These are phyloP conservation scores for Lucinisca nassula DNA, from an alignment of 2,888 invertebrate genomes.

Conservation along the genomic window DNA sequence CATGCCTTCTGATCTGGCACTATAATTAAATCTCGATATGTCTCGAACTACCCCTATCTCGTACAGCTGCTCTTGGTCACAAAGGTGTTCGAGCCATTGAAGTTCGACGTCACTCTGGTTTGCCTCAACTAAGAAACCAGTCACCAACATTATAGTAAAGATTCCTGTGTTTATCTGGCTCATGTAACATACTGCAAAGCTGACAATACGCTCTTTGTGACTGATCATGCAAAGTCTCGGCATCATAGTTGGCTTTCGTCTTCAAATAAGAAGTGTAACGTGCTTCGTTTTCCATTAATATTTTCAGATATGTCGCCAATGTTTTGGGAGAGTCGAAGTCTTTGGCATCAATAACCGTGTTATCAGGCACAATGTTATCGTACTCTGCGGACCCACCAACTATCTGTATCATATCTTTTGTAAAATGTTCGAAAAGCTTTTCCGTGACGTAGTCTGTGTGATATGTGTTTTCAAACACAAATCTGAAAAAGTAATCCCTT, in stretches of 20 bases:
- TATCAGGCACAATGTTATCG: background rate
- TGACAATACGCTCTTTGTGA: conserved; percentile 36
- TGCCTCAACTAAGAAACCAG: conserved; percentile 21
- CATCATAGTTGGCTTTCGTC: background rate
- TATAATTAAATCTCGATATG: too few relatives aligned
- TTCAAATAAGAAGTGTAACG: background rate
- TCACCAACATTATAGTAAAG: conserved; percentile 27
- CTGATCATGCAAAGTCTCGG: background rate
- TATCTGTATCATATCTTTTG: background rate
- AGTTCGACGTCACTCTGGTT: too few relatives aligned
- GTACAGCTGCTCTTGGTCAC: too few relatives aligned
- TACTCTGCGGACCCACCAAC: background rate
- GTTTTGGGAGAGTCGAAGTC: background rate
- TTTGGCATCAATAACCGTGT: background rate
- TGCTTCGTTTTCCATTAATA: background rate
- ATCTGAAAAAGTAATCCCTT: conserved; percentile 69
- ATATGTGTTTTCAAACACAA: conserved; percentile 75
- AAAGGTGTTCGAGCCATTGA: too few relatives aligned
- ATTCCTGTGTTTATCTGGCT: conserved; percentile 7
- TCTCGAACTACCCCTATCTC: too few relatives aligned
- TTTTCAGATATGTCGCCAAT: background rate
- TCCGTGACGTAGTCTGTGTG: conserved; percentile 68
- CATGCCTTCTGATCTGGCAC: too few relatives aligned
- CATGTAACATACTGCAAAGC: conserved; percentile 24
- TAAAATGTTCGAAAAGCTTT: background rate